Base-by-base conservation (phyloP, 2,113 vertebrate genomes). In the Irena cyanogastra region DNA sequence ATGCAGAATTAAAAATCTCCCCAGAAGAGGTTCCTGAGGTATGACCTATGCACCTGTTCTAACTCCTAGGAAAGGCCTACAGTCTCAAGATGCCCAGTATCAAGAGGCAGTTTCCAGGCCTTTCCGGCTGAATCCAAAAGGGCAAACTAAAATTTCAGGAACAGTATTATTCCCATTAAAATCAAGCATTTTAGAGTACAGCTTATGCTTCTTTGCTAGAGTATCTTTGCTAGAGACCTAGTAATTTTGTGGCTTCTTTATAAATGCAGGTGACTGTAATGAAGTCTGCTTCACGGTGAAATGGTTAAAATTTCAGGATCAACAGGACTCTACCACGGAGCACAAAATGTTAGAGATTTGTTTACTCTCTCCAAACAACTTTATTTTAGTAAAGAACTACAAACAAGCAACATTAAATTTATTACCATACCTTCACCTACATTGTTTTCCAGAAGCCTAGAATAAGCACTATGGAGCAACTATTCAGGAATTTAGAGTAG, bases 221-320 rank as follows among this genome's bases (percentile, higher is more conserved):
- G 6, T 54, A 88, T 33, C 0, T n/a, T n/a, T n/a, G n/a, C n/a
- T n/a, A n/a, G n/a, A n/a, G 0, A 64, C 12, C 15, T 24, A 50
- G 7, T 28, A 28, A 79, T 45, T 86, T 17, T 65, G n/a, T 60
- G 26, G 45, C 21, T 78, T 74, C 50, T 76, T 91, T 50, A 53
- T 44, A 69, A 64, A 49, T 3, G 18, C 13, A 15, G 4, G 30
- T 20, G 19, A 66, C 30, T 79, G 35, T 19, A 81, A 53, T 6
- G 7, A 89, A 77, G 35, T 35, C 47, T 77, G 54, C n/a, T 72
- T 70, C 63, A 61, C 42, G 15, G 18, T 44, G 26, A 63, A 78
- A 69, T 5, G 4, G 7, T 45, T 83, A 69, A 41, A 60, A 45
- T 49, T 52, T 44, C n/a, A 0, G 30, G 28, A 72, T 26, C 30